Evolutionary conservation across 2,113 vertebrate genomes (phyloP).

Genomic region (Empidonax alnorum): DNA sequence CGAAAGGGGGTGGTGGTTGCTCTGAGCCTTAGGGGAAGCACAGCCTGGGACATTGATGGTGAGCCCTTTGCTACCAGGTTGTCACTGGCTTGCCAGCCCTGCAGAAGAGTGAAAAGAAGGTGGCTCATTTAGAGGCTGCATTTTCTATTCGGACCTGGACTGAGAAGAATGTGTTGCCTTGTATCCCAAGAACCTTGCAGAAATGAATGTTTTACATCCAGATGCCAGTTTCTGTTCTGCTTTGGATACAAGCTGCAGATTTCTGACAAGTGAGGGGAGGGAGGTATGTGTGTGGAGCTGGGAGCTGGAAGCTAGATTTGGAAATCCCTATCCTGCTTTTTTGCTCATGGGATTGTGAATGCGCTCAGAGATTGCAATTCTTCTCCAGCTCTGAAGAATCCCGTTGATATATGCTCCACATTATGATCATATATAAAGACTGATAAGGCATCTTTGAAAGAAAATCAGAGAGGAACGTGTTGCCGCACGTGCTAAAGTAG

Average conservation of each 20-base stretch:
- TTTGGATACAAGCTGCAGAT: not conserved
- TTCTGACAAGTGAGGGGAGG: not conserved
- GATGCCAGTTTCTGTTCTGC: not conserved
- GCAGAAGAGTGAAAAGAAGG: not conserved
- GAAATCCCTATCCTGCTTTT: not conserved
- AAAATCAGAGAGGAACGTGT: conserved; percentile 50
- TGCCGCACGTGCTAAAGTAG: not conserved
- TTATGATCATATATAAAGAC: conserved; percentile 63
- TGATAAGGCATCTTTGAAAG: conserved; percentile 63
- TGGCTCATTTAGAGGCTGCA: not conserved
- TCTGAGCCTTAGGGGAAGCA: not conserved
- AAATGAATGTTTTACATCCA: not conserved
- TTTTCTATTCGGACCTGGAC: not conserved
- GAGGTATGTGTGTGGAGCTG: not conserved
- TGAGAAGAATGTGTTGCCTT: not conserved
- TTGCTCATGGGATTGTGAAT: not conserved
- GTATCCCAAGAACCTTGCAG: not conserved
- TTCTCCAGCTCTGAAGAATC: conserved; percentile 36
- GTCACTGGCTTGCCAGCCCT: not conserved
- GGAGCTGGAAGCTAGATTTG: not conserved
- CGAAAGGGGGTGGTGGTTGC: not conserved
- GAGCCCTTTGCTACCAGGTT: not conserved
- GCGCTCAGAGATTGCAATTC: conserved; percentile 5
- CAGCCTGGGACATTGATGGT: not conserved
- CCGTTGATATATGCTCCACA: conserved; percentile 43